Percentiles rank a stretch among this genome's conserved stretches.
These are phyloP conservation scores for Siniperca obscura DNA, from an alignment of 2,797 vertebrate species.

Conservation along the genomic window DNA sequence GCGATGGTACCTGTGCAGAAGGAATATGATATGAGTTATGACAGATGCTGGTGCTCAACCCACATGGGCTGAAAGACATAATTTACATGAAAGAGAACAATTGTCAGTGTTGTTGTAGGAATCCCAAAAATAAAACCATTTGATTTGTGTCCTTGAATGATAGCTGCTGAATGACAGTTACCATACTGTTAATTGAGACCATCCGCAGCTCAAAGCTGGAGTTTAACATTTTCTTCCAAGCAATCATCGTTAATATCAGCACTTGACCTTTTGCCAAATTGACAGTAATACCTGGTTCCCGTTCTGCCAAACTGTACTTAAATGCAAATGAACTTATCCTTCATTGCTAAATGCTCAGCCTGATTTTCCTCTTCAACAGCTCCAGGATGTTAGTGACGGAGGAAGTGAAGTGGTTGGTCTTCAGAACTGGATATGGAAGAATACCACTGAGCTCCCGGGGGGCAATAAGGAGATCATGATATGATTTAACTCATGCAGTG, in stretches of 20 bases:
- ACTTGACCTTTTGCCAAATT: conserved; percentile 38
- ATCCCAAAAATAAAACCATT: background rate
- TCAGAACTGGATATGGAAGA: background rate
- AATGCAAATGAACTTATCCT: conserved; percentile 48
- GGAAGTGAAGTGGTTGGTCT: background rate
- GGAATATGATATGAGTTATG: background rate
- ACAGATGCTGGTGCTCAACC: background rate
- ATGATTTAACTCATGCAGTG: conserved; percentile 41
- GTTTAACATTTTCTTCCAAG: background rate
- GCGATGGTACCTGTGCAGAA: conserved; percentile 92
- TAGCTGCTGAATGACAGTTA: background rate
- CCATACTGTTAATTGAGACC: background rate
- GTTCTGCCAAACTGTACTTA: conserved; percentile 13
- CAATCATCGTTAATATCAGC: conserved; percentile 1
- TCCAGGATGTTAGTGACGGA: background rate
- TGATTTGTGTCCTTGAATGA: background rate
- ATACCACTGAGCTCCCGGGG: background rate
- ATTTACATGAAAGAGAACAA: background rate
- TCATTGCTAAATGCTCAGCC: conserved; percentile 34
- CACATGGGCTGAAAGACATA: background rate
- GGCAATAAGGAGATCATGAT: background rate
- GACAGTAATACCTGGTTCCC: conserved; percentile 31
- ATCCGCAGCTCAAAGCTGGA: background rate
- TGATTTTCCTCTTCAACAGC: conserved; percentile 17
- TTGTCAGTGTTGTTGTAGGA: background rate